Evolutionary conservation across 2,888 invertebrate species (phyloP).

Genomic region (Cephus sareptanus): DNA sequence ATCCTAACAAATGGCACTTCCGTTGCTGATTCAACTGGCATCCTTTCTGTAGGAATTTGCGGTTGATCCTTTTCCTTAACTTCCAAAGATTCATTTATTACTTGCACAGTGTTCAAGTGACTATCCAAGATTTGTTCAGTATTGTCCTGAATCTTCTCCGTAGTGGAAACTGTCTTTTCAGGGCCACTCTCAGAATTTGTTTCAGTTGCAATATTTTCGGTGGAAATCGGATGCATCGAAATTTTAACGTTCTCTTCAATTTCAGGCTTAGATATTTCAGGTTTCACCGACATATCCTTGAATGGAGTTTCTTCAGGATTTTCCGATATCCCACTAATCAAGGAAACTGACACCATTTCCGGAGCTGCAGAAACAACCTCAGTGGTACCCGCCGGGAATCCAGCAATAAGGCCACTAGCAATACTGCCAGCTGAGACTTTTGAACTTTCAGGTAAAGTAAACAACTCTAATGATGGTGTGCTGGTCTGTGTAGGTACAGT

Average conservation of each 20-base stretch:
- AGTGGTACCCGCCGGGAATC: slow-evolving; percentile 37
- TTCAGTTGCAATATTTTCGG: background rate
- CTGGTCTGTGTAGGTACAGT: slow-evolving; percentile 29
- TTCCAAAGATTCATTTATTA: background rate
- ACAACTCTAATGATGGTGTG: slow-evolving; percentile 24
- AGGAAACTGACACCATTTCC: background rate
- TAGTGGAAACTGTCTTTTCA: background rate
- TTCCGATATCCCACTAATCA: background rate
- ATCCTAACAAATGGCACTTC: slow-evolving; percentile 1
- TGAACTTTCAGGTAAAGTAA: slow-evolving; percentile 34
- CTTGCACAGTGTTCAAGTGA: background rate
- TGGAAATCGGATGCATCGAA: background rate
- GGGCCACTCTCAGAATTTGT: background rate
- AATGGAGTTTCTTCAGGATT: background rate
- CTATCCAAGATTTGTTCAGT: background rate
- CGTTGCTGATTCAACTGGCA: background rate
- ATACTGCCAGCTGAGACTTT: slow-evolving; percentile 29
- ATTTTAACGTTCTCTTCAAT: background rate
- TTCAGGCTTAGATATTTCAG: background rate
- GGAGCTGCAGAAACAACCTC: background rate
- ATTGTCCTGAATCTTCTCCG: background rate
- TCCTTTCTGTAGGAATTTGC: background rate
- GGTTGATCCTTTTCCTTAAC: background rate
- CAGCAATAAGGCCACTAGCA: slow-evolving; percentile 54
- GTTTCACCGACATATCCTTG: background rate